Evolutionary conservation across 1,140 invertebrate species (phyloP).

Genomic region (Drosophila pachea): DNA sequence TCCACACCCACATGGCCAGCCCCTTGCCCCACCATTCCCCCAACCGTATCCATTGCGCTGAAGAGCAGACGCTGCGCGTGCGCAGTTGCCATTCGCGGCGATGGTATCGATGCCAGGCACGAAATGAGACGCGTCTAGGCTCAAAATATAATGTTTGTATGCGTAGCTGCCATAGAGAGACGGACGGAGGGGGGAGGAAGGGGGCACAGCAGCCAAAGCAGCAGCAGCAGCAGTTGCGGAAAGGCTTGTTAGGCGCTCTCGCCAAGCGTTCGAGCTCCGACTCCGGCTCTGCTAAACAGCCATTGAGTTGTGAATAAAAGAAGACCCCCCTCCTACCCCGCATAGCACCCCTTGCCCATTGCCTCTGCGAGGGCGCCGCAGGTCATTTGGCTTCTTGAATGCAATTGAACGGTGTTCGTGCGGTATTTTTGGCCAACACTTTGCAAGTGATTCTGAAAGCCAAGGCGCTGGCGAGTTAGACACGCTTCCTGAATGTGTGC

Average conservation of each 20-base stretch:
- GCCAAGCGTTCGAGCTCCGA: conserved; percentile 10
- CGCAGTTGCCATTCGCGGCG: conserved; percentile 53
- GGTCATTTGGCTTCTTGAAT: conserved; percentile 77
- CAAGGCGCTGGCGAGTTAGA: conserved; percentile 9
- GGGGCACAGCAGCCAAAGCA: no score
- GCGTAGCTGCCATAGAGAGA: conserved; percentile 42
- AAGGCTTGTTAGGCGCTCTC: conserved; percentile 59
- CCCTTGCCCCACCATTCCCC: no score
- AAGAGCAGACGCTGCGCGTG: conserved; percentile 52
- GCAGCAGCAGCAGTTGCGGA: conserved; percentile 68
- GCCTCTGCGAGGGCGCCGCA: conserved; percentile 31
- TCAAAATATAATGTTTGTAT: conserved; percentile 69
- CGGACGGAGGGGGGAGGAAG: not conserved
- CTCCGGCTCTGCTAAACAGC: conserved; percentile 49
- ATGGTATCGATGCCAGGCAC: conserved; percentile 71
- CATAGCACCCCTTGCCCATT: not conserved
- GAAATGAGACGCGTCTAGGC: conserved; percentile 52
- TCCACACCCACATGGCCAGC: conserved; percentile 13
- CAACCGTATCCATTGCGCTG: conserved; percentile 1
- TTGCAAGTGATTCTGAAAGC: conserved; percentile 57
- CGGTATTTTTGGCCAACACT: conserved; percentile 70
- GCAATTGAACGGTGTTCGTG: conserved; percentile 71
- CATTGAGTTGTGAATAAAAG: conserved; percentile 69
- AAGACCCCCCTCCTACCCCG: not conserved
- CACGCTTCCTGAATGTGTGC: conserved; percentile 31